Percentiles rank a stretch among this genome's conserved stretches.
phyloP scores from a whole-genome alignment of 2,797 vertebrate species.

The Paguma larvata region DNA sequence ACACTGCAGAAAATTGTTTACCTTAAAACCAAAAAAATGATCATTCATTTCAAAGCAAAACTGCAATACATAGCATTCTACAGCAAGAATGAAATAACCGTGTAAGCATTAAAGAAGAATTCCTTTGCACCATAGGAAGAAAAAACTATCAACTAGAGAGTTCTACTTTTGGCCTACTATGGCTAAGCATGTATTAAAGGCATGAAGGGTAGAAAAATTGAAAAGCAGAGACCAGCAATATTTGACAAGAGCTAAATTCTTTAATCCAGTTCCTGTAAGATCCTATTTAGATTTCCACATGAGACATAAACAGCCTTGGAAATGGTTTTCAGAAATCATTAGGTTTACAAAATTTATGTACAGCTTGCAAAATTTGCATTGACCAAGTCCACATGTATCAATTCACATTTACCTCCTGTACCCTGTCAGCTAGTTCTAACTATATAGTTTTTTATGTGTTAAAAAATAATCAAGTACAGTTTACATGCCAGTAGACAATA shows the following conservation, averaged over 20 bases:
- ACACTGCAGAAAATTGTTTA: conserved; percentile 73
- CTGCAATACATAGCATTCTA: conserved; percentile 66
- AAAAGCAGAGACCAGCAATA: conserved; percentile 81
- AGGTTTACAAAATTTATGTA: conserved; percentile 70
- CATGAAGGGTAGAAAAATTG: conserved; percentile 61
- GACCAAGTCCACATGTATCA: conserved; percentile 32
- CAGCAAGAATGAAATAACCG: conserved; percentile 42
- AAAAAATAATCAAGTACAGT: not conserved
- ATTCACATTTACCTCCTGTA: conserved; percentile 5
- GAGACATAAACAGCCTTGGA: conserved; percentile 71
- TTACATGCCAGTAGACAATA: not conserved
- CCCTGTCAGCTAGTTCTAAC: not conserved
- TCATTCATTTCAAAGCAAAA: conserved; percentile 74
- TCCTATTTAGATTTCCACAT: conserved; percentile 79
- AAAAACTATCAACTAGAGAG: conserved; percentile 38
- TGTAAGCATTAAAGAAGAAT: conserved; percentile 68
- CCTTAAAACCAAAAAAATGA: conserved; percentile 71
- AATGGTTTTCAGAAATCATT: conserved; percentile 78
- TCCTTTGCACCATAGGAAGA: conserved; percentile 60
- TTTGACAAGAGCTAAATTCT: conserved; percentile 80
- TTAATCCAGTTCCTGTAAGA: conserved; percentile 79
- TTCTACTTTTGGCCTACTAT: conserved; percentile 37
- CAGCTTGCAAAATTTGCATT: conserved; percentile 70
- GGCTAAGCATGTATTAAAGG: conserved; percentile 57
- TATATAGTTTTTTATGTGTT: not conserved